A percentile compares a stretch with the other conserved stretches of the same genome.
These are phyloP conservation scores for Cyprinella venusta DNA, from an alignment of 2,797 vertebrate genomes.

Conservation along the genomic window DNA sequence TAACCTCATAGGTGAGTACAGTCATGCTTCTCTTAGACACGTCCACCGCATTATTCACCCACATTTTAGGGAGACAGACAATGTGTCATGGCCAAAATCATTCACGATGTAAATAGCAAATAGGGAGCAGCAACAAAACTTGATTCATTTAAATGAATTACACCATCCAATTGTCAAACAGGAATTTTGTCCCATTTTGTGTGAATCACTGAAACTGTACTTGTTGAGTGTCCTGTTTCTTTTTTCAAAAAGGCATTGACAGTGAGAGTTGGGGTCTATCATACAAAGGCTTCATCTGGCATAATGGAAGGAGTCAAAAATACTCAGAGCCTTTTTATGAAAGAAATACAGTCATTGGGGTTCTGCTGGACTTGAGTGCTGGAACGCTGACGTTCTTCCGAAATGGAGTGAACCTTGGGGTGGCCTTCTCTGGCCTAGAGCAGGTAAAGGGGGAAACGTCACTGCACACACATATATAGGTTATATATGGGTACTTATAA, in stretches of 20 bases:
- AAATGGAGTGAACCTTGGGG: conserved; percentile 60
- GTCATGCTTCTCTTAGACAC: background rate
- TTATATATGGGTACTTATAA: background rate
- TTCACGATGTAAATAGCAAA: background rate
- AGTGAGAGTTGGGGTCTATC: conserved; percentile 67
- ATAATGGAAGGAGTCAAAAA: conserved; percentile 55
- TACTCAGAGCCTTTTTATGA: conserved; percentile 67
- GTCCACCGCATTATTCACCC: no score
- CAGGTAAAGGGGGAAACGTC: conserved; percentile 48
- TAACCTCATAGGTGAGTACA: conserved; percentile 63
- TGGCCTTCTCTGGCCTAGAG: conserved; percentile 63
- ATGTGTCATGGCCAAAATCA: background rate
- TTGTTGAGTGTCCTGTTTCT: background rate
- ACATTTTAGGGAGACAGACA: background rate
- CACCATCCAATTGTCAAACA: background rate
- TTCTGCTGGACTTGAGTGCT: conserved; percentile 59
- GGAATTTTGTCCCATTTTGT: background rate
- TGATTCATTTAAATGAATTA: background rate
- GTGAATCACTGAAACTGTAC: background rate
- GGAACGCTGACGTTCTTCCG: conserved; percentile 63
- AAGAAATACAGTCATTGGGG: conserved; percentile 63
- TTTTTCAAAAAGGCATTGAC: conserved; percentile 58
- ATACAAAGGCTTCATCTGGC: conserved; percentile 65
- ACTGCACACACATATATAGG: background rate
- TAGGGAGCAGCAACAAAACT: background rate